These are phyloP conservation scores for Mustelus asterias DNA, from an alignment of 2,113 vertebrate genomes.

Conservation along the genomic window DNA sequence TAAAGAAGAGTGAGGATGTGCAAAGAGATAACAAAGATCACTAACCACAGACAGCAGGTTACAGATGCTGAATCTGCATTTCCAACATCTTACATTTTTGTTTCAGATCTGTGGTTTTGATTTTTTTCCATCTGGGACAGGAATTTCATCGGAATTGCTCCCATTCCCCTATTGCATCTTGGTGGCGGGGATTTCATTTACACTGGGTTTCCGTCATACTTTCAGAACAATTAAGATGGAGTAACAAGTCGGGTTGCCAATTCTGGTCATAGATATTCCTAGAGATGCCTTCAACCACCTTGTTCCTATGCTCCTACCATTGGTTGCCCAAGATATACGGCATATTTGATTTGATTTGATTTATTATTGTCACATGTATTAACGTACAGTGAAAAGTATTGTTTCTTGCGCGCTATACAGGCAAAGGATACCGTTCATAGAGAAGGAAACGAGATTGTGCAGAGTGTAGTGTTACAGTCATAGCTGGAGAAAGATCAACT, in stretches of 20 bases:
- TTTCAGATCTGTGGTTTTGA: neutral
- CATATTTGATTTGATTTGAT: no score
- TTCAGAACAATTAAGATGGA: neutral
- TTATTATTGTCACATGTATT: no score
- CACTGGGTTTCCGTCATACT: no score
- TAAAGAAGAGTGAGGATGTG: neutral
- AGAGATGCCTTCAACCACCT: neutral
- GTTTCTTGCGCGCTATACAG: no score
- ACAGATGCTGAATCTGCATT: neutral
- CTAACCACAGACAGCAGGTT: neutral
- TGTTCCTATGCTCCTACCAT: neutral
- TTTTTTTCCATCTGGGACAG: neutral
- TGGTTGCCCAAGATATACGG: neutral
- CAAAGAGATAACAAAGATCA: neutral
- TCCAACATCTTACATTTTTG: neutral
- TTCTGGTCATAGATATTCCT: neutral
- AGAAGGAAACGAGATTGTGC: no score
- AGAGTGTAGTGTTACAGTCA: no score
- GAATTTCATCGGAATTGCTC: neutral
- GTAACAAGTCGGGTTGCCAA: neutral
- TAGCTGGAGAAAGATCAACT: no score
- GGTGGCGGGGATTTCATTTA: no score
- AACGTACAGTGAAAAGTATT: no score
- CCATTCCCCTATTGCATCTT: neutral
- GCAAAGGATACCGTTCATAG: no score